Base-by-base conservation (phyloP, 2,113 vertebrate genomes). In the Onychostoma macrolepis region DNA sequence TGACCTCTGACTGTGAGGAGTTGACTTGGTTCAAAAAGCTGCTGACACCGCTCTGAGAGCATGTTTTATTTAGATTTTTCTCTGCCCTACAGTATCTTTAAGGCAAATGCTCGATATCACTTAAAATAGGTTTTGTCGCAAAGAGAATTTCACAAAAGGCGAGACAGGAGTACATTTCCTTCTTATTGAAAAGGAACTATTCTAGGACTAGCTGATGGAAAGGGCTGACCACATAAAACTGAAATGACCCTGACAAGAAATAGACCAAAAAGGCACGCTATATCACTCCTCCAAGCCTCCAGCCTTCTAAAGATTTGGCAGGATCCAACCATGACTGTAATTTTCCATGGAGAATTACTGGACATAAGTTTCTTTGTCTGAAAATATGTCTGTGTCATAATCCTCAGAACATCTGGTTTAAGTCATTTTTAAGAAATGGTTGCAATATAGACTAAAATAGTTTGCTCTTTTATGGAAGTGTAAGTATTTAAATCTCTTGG, bases 141-240 rank as follows among this genome's bases (percentile, higher is more conserved):
- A 83, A 71, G 21, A 83, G 28, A 19, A 5, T 28, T 50, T 72
- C 21, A 72, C 33, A 6, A 72, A 83, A 45, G 48, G n/a, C 10
- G 19, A 36, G 45, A 53, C 43, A 50, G 45, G 17, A 53, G 63
- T 24, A 48, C 43, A 53, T 53, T 53, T 7, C 15, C n/a, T 30
- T 28, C 21, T 53, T 53, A 72, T 56, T 83, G n/a, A 65, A 67
- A 67, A 65, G n/a, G 2, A 45, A 24, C 65, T 71, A 72, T 53
- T 72, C 65, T 53, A 17, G 30, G 65, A 7, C 9, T 50, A 24
- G 61, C 21, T 48, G 61, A 83, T 83, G 61, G 24, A 82, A 69
- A 83, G 15, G 81, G 63, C 65, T 83, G 81, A 71, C 63, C 21
- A 15, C 45, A 38, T 36, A 38, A 83, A 83, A 83, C 26, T 56